Conservation (phyloP, 2,888 invertebrate species). For the Caenorhabditis afra region DNA sequence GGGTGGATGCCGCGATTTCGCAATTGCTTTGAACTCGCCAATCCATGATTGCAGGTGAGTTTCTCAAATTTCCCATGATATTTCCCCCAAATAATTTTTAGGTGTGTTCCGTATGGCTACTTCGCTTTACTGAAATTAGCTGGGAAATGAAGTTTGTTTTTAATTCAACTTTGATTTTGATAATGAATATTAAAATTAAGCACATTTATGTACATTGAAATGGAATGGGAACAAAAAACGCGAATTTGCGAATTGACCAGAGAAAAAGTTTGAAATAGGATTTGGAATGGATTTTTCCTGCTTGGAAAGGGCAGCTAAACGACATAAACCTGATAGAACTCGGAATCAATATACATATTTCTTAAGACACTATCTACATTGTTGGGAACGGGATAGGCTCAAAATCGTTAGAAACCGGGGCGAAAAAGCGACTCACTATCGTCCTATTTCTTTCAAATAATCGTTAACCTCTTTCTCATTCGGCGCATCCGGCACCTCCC, state of each 20-base stretch:
- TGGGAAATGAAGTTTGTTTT: slow-evolving; percentile 18
- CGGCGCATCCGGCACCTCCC: slow-evolving; percentile 67
- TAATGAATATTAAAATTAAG: no score
- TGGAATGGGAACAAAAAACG: no score
- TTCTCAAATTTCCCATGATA: no score
- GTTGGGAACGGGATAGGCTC: neutral
- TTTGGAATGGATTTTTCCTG: no score
- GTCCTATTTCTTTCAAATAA: slow-evolving; percentile 51
- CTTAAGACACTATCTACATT: no score
- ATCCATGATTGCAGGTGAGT: slow-evolving; percentile 51
- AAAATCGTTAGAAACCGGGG: no score
- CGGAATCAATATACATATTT: no score
- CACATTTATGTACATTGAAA: no score
- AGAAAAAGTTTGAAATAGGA: no score
- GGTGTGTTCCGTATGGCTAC: slow-evolving; percentile 53
- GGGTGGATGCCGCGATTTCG: slow-evolving; percentile 57
- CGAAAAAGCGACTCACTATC: neutral
- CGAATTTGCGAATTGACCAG: neutral
- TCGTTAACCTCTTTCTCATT: slow-evolving; percentile 57
- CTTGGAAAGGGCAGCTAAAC: no score
- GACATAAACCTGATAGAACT: no score
- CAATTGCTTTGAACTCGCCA: slow-evolving; percentile 41
- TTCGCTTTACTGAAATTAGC: slow-evolving; percentile 46
- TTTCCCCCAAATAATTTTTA: neutral
- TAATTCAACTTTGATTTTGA: no score